Conservation (phyloP, 2,113 vertebrate species). For the Pundamilia nyererei region DNA sequence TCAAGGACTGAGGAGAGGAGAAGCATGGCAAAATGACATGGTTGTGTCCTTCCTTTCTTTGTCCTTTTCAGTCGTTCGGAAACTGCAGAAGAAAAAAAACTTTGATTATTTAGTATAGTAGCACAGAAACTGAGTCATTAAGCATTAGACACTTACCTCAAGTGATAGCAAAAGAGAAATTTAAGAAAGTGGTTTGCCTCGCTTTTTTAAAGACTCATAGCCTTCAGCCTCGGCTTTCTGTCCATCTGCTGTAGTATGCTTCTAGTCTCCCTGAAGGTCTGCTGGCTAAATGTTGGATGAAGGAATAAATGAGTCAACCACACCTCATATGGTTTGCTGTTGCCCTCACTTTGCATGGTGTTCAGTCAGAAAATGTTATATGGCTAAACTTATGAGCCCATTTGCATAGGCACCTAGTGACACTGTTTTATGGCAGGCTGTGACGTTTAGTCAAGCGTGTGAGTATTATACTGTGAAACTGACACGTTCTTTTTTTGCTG, state of each 20-base stretch:
- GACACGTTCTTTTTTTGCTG: background rate
- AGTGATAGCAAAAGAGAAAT: background rate
- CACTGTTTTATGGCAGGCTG: background rate
- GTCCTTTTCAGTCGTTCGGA: background rate
- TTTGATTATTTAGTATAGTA: background rate
- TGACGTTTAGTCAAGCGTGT: background rate
- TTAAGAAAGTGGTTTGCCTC: background rate
- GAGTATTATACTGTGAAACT: background rate
- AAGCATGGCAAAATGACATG: constrained; percentile 29
- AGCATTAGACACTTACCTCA: background rate
- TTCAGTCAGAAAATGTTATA: background rate
- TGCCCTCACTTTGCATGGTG: constrained; percentile 27
- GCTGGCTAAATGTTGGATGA: background rate
- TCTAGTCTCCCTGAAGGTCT: background rate
- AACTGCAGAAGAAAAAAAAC: background rate
- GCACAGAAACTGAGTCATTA: background rate
- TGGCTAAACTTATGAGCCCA: background rate
- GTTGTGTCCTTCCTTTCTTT: background rate
- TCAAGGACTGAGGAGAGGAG: constrained; percentile 1
- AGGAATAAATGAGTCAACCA: background rate
- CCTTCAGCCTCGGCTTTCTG: background rate
- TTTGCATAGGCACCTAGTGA: constrained; percentile 27
- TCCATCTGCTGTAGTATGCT: background rate
- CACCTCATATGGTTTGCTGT: background rate
- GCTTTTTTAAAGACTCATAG: background rate